Evolutionary conservation across 2,113 vertebrate genomes (phyloP), one percentile per base, ranked within the genome.

Genomic region (Callaeas wilsoni): DNA sequence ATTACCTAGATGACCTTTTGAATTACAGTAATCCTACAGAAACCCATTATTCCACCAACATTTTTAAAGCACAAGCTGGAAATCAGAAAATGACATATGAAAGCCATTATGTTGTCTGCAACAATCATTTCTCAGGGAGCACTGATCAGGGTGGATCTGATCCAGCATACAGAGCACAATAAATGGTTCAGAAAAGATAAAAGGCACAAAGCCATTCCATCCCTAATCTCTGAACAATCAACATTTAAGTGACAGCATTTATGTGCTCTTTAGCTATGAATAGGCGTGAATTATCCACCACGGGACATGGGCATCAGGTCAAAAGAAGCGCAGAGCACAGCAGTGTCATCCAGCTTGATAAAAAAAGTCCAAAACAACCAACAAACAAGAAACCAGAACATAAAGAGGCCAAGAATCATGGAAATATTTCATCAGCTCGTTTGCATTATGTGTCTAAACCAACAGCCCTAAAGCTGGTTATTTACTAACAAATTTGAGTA

Each of bases 201-300:
- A 71, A 92, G 64, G 93, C 74, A 93, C 94, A 96, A 97, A 77
- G 35, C 78, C 84, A 90, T 85, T 87, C 79, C 62, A 93, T 64
- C 78, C 81, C 68, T 94, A 93, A 97, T 88, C 93, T 84, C 79
- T 1, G 1, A 92, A 89, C 89, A 93, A 91, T 91, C 92, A 70
- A 63, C 56, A 88, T 84, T 95, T 84, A 96, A 96, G 89, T 79
- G 76, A 96, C 90, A 83, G 75, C 89, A 68, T 92, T 95, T 87
- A 79, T 93, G 30, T 78, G 74, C 84, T 85, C 82, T 93, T 90
- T 74, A 59, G 55, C 75, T 59, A 44, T n/a, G 79, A 97, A 93
- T 59, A 92, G 75, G 81, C 10, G 0, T 52, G 94, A 92, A 95
- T 97, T 89, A 96, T 87, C 94, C 84, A 64, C 83, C 73, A 73